These are phyloP conservation scores for Pachymerium ferrugineum DNA, from an alignment of 2,888 invertebrate species.

Conservation along the genomic window DNA sequence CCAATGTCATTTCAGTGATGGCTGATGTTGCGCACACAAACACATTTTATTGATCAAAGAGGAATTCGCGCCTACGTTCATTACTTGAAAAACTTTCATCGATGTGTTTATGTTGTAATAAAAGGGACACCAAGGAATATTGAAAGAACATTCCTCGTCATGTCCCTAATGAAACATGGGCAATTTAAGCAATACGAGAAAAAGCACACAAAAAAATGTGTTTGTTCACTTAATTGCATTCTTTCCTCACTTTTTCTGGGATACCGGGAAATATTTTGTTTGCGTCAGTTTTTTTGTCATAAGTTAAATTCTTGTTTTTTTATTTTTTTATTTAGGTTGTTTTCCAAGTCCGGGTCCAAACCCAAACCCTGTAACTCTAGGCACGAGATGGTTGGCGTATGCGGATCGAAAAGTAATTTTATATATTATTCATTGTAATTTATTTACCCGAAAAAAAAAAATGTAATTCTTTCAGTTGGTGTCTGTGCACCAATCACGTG, in stretches of 20 bases:
- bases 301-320: neutral
- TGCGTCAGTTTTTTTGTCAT: neutral
- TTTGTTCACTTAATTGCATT: neutral
- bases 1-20: too few species aligned
- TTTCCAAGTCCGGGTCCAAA: slow-evolving; percentile 71
- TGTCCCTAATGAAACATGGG: slow-evolving; percentile 5
- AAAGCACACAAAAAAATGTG: neutral
- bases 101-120: slow-evolving; percentile 23
- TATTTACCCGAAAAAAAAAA: neutral
- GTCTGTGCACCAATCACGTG: slow-evolving; percentile 48
- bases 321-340: slow-evolving; percentile 53
- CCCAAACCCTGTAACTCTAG: slow-evolving; percentile 71
- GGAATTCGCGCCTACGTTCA: neutral
- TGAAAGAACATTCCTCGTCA: neutral
- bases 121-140: slow-evolving; percentile 9
- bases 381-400: slow-evolving; percentile 60
- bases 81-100: neutral
- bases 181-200: neutral
- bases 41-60: slow-evolving; percentile 1
- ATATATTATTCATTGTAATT: neutral
- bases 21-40: too few species aligned
- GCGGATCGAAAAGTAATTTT: slow-evolving; percentile 71
- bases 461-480: slow-evolving; percentile 44
- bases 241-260: neutral
- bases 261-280: neutral